These are phyloP conservation scores for Hybos culiciformis DNA, from an alignment of 2,888 invertebrate genomes.

Conservation along the genomic window DNA sequence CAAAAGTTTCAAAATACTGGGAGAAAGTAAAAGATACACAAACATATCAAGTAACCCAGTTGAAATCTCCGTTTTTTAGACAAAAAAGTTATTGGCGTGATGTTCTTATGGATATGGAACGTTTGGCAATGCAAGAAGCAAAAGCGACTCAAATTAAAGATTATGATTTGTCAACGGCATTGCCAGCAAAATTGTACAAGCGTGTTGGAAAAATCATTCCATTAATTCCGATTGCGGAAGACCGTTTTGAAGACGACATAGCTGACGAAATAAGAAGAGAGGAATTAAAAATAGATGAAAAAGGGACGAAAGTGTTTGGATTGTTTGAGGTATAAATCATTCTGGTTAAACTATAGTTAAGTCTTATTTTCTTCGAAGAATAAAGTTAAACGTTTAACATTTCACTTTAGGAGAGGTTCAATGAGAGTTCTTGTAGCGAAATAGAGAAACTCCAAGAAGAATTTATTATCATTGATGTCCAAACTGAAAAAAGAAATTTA, in stretches of 20 bases:
- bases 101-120: conserved; percentile 26
- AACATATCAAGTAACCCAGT: not conserved
- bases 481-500: not conserved
- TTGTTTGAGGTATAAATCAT: not conserved
- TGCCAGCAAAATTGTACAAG: conserved; percentile 24
- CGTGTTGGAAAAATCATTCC: conserved; percentile 26
- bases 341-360: not conserved
- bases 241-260: conserved; percentile 24
- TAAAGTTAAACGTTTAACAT: not conserved
- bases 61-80: no score
- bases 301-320: conserved; percentile 8
- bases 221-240: conserved; percentile 24
- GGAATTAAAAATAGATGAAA: conserved; percentile 15
- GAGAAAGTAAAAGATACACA: not conserved
- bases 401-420: conserved; percentile 15
- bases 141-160: conserved; percentile 14
- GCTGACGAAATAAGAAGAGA: conserved; percentile 14
- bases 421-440: conserved; percentile 28
- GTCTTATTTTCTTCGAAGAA: not conserved
- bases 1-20: not conserved
- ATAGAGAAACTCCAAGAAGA: conserved; percentile 26
- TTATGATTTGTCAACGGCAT: conserved; percentile 25
- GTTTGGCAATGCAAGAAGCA: conserved; percentile 13
- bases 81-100: conserved; percentile 24
- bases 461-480: conserved; percentile 7